Conservation (phyloP, 1,140 invertebrate species). For the Pogonomyrmex californicus region DNA sequence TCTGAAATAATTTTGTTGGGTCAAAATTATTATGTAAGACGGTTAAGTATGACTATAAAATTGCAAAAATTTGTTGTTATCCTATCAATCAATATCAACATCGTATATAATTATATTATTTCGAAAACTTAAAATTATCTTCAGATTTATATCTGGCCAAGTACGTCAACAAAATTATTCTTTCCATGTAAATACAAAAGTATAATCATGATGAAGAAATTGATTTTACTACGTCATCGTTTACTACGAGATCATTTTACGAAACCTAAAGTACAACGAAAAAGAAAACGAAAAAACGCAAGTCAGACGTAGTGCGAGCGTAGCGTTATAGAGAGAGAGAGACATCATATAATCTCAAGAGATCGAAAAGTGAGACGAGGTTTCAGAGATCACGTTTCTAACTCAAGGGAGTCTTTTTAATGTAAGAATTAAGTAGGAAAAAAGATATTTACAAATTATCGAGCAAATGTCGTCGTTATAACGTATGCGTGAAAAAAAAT, state of each 20-base stretch:
- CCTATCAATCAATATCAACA: no score
- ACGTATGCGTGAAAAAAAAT: no score
- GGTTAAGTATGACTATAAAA: no score
- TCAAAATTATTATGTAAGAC: no score
- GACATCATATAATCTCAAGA: not conserved
- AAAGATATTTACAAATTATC: no score
- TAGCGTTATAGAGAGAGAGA: no score
- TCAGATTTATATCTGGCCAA: no score
- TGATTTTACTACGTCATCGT: not conserved
- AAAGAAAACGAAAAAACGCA: not conserved
- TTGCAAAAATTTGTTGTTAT: no score
- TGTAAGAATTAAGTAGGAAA: not conserved
- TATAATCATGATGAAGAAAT: not conserved
- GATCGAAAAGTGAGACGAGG: not conserved
- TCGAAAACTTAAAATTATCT: no score
- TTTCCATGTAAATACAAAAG: not conserved
- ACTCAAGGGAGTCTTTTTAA: not conserved
- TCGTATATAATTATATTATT: no score
- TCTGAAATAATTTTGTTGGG: no score
- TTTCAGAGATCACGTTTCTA: not conserved
- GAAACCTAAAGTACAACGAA: not conserved
- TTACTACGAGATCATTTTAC: not conserved
- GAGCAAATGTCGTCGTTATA: no score
- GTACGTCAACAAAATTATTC: not conserved
- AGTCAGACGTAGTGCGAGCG: not conserved